A percentile compares a stretch with the other conserved stretches of the same genome.
Conservation (phyloP, 2,888 invertebrate genomes). For the Cistogaster globosa region DNA sequence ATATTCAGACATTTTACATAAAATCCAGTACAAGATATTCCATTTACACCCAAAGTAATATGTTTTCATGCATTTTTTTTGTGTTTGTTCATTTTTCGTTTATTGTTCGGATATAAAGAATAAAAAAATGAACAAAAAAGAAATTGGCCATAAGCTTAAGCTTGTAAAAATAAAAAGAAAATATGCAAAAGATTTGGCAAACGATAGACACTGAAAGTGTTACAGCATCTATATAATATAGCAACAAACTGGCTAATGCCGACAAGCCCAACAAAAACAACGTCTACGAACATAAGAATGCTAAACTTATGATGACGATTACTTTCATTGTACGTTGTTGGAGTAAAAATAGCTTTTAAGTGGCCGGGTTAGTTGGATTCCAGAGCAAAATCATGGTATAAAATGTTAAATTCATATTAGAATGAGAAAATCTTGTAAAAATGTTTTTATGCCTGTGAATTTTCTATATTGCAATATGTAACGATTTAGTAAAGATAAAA, state of each 20-base stretch:
- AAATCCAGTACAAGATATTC: conserved; percentile 65
- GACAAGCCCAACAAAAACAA: conserved; percentile 25
- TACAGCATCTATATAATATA: conserved; percentile 64
- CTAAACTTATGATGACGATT: conserved; percentile 70
- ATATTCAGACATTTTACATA: conserved; percentile 53
- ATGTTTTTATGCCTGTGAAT: conserved; percentile 43
- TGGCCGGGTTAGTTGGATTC: conserved; percentile 46
- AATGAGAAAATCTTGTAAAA: conserved; percentile 36
- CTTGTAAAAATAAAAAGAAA: conserved; percentile 46
- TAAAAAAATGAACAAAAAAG: conserved; percentile 25
- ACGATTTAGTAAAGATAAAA: conserved; percentile 10
- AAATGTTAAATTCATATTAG: conserved; percentile 57
- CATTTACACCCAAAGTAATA: conserved; percentile 61
- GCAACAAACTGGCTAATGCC: conserved; percentile 62
- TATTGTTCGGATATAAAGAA: neutral
- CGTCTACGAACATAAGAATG: conserved; percentile 51
- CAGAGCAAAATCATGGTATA: conserved; percentile 52
- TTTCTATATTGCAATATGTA: conserved; percentile 40
- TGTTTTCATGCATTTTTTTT: conserved; percentile 46
- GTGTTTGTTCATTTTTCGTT: conserved; percentile 1
- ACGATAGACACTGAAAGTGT: conserved; percentile 58
- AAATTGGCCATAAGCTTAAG: conserved; percentile 61
- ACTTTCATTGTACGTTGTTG: conserved; percentile 63
- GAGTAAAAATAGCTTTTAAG: conserved; percentile 63
- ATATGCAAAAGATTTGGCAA: conserved; percentile 72